Evolutionary conservation across 2,797 vertebrate species (phyloP).

Genomic region (Poecile montanus): DNA sequence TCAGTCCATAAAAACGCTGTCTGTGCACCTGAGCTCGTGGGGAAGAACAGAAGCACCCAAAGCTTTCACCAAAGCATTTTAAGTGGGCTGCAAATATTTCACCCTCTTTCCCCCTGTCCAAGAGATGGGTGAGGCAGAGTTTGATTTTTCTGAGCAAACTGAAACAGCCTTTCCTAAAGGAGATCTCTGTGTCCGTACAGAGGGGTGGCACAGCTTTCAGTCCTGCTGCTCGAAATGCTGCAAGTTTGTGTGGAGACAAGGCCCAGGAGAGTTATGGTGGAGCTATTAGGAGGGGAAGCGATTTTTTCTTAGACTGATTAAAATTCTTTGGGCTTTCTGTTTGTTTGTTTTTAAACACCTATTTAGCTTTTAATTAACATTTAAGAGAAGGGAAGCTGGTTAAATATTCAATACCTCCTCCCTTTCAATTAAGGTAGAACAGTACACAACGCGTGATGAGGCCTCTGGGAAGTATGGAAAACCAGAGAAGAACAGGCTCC

Average conservation of each 20-base stretch:
- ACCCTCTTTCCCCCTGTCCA: not conserved
- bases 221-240: not conserved
- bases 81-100: not conserved
- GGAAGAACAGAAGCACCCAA: not conserved
- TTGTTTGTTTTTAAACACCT: slow-evolving; percentile 68
- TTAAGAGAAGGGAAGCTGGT: slow-evolving; percentile 61
- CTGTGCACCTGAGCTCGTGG: rapidly evolving
- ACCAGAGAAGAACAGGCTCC: slow-evolving; percentile 3
- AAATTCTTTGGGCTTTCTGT: slow-evolving; percentile 64
- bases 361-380: slow-evolving; percentile 72
- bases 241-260: not conserved
- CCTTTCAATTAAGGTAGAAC: slow-evolving; percentile 69
- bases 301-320: slow-evolving; percentile 63
- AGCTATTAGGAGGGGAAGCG: slow-evolving; percentile 47
- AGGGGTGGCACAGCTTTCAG: not conserved
- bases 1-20: not conserved
- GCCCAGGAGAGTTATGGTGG: slow-evolving; percentile 29
- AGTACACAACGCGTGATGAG: slow-evolving; percentile 37
- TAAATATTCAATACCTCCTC: slow-evolving; percentile 72
- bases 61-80: not conserved
- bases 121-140: rapidly evolving
- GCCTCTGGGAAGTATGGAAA: slow-evolving; percentile 63
- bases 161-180: not conserved
- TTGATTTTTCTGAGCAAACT: not conserved
- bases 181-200: rapidly evolving